Conservation (phyloP, 1,140 invertebrate species). For the Drosophila athabasca region DNA sequence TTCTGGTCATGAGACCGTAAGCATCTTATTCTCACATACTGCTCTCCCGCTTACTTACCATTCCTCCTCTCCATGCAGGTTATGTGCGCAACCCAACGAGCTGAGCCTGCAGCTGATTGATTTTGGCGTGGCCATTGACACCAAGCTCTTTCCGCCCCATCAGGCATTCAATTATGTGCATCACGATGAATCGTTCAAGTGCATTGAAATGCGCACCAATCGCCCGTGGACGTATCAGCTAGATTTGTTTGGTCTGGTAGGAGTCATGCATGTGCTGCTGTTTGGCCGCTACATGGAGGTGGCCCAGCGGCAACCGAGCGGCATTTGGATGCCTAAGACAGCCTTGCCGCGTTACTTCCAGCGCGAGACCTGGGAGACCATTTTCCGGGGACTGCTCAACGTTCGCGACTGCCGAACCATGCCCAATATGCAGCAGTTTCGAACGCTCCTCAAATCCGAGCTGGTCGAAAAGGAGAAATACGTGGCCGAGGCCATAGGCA, state of each 20-base stretch:
- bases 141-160: constrained; percentile 91
- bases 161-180: constrained; percentile 90
- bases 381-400: constrained; percentile 88
- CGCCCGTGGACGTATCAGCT: constrained; percentile 96
- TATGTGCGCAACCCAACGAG: constrained; percentile 85
- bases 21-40: constrained; percentile 65
- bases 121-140: constrained; percentile 95
- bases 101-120: constrained; percentile 92
- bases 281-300: constrained; percentile 95
- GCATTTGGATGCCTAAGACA: constrained; percentile 73
- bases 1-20: constrained; percentile 91
- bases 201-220: constrained; percentile 93
- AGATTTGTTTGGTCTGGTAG: constrained; percentile 94
- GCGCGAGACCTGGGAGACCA: constrained; percentile 87
- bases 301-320: constrained; percentile 84
- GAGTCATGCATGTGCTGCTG: constrained; percentile 92
- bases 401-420: constrained; percentile 88
- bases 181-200: constrained; percentile 90
- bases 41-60: constrained; percentile 3
- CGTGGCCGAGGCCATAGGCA: constrained; percentile 56
- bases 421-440: constrained; percentile 87
- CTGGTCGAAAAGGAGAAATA: constrained; percentile 84
- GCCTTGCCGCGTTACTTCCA: constrained; percentile 87
- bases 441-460: constrained; percentile 86
- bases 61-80: constrained; percentile 80